Percentiles rank a stretch among this genome's conserved stretches.
Evolutionary conservation across 2,797 vertebrate genomes (phyloP).

Genomic region (Liparis tanakae): DNA sequence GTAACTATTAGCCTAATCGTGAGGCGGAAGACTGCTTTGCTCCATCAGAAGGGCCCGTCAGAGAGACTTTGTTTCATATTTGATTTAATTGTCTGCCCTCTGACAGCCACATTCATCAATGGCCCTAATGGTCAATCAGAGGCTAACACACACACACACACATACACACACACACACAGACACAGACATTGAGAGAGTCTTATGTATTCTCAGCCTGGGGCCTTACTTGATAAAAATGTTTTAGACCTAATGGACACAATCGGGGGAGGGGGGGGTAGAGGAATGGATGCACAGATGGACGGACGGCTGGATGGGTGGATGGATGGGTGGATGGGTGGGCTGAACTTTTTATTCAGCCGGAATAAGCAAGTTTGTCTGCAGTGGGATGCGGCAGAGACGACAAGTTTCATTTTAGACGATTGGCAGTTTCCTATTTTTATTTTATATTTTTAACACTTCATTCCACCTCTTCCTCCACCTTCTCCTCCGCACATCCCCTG

Average conservation of each 20-base stretch:
- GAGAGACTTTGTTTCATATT: conserved; percentile 99
- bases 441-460: conserved; percentile 33
- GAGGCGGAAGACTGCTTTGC: conserved; percentile 93
- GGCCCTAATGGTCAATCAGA: conserved; percentile 99
- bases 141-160: conserved; percentile 85
- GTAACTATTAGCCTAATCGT: conserved; percentile 90
- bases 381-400: conserved; percentile 67
- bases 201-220: conserved; percentile 81
- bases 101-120: conserved; percentile 99
- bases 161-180: conserved; percentile 71
- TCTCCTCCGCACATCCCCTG: not conserved
- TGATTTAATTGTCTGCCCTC: conserved; percentile 99
- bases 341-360: conserved; percentile 86
- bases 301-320: conserved; percentile 60
- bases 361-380: conserved; percentile 63
- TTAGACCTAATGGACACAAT: conserved; percentile 93
- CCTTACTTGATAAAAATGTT: conserved; percentile 96
- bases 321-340: conserved; percentile 43
- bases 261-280: conserved; percentile 64
- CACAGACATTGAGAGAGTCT: conserved; percentile 33
- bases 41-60: conserved; percentile 97
- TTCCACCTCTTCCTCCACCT: conserved; percentile 15
- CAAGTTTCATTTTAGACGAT: conserved; percentile 77
- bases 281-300: conserved; percentile 63
- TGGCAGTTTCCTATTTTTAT: conserved; percentile 80